A percentile compares a stretch with the other conserved stretches of the same genome.
These are phyloP conservation scores for Oeneis ivallda DNA, from an alignment of 2,888 invertebrate species.

Conservation along the genomic window DNA sequence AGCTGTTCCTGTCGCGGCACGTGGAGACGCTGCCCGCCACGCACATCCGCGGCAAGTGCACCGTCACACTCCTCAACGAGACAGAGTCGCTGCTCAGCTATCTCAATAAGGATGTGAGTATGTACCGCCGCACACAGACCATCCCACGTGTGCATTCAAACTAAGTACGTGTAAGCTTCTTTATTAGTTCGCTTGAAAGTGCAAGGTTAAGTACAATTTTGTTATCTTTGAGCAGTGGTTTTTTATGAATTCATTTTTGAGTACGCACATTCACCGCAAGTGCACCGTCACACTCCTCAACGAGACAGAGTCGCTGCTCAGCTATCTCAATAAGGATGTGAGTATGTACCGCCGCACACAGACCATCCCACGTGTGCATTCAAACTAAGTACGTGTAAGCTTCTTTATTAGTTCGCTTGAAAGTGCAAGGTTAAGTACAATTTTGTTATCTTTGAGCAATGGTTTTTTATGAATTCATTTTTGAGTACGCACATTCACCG, in stretches of 20 bases:
- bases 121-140: conserved; percentile 59
- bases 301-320: conserved; percentile 97
- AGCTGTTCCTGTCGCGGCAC: conserved; percentile 98
- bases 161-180: neutral
- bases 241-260: neutral
- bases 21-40: conserved; percentile 99
- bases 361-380: too few species aligned
- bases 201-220: neutral
- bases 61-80: conserved; percentile 99
- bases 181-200: neutral
- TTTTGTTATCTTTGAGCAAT: too few species aligned
- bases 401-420: too few species aligned
- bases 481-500: conserved; percentile 95
- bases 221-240: neutral
- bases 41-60: conserved; percentile 99
- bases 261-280: conserved; percentile 98
- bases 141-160: neutral
- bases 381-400: too few species aligned
- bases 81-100: conserved; percentile 98
- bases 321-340: conserved; percentile 98
- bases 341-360: conserved; percentile 60
- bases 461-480: neutral
- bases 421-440: too few species aligned
- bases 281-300: conserved; percentile 99
- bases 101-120: conserved; percentile 95